phyloP scores from a whole-genome alignment of 1,140 invertebrate species.

The Polyergus mexicanus region DNA sequence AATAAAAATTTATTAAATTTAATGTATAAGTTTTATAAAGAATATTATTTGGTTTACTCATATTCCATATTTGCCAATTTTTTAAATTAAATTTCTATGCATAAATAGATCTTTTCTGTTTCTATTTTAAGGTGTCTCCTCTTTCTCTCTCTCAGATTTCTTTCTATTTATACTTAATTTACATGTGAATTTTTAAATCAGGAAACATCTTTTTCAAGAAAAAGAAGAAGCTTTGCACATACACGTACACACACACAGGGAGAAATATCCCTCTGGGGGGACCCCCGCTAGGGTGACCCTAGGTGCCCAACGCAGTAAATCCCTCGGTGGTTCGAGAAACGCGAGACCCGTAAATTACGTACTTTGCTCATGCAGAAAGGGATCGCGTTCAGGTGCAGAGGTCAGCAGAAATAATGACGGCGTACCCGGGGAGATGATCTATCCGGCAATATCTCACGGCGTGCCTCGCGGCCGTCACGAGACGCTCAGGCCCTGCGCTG shows the following conservation, averaged over 20 bases:
- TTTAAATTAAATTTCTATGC: background rate
- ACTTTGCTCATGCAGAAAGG: constrained; percentile 82
- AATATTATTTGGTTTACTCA: background rate
- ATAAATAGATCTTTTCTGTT: background rate
- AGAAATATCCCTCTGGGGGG: constrained; percentile 51
- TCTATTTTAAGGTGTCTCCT: background rate
- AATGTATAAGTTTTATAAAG: background rate
- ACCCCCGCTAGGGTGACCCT: constrained; percentile 82
- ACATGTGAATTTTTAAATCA: constrained; percentile 30
- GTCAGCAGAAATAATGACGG: constrained; percentile 80
- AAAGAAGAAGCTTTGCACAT: background rate
- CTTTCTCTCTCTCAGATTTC: background rate
- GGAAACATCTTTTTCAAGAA: constrained; percentile 10
- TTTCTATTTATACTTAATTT: constrained; percentile 6
- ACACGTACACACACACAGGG: background rate
- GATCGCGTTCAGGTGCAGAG: constrained; percentile 78
- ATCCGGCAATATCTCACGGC: constrained; percentile 79
- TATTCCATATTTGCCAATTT: background rate
- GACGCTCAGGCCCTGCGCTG: constrained; percentile 44
- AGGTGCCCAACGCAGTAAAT: constrained; percentile 82
- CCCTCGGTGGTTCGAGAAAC: constrained; percentile 79
- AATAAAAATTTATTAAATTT: background rate
- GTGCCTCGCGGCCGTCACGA: constrained; percentile 67
- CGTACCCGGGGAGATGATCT: constrained; percentile 76
- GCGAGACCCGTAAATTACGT: constrained; percentile 85